Evolutionary conservation across 23 tunicate species (phyloP).

Genomic region (Phallusia fumigata): DNA sequence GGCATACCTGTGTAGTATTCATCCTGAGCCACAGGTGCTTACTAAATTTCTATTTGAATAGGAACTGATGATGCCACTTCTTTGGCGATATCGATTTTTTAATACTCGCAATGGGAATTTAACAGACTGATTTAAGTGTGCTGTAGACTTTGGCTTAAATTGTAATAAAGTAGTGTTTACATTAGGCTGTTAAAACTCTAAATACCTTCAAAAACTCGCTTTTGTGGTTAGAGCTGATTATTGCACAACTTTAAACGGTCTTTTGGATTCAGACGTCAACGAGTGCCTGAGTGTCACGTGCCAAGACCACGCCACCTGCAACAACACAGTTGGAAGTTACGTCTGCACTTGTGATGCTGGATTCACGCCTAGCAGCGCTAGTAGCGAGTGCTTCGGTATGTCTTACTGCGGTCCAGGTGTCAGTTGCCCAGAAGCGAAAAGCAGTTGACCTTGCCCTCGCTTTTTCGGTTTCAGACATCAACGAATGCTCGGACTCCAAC

Average conservation of each 20-base stretch:
- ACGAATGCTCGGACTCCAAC: background rate
- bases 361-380: background rate
- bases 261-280: background rate
- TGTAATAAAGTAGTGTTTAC: background rate
- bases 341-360: background rate
- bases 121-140: too few relatives aligned
- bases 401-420: background rate
- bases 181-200: too few relatives aligned
- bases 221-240: too few relatives aligned
- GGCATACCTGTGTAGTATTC: too few relatives aligned
- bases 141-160: too few relatives aligned
- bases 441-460: background rate
- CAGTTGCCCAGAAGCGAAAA: background rate
- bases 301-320: background rate
- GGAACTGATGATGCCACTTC: too few relatives aligned
- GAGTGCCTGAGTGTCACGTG: background rate
- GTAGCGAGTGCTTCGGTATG: background rate
- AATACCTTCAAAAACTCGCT: too few relatives aligned
- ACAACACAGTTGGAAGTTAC: constrained; percentile 3
- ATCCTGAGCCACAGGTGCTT: too few relatives aligned
- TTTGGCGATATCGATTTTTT: too few relatives aligned
- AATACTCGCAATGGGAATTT: too few relatives aligned
- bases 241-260: too few relatives aligned
- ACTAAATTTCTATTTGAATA: too few relatives aligned
- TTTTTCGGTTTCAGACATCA: background rate